These are phyloP conservation scores for Anomalospiza imberbis DNA, from an alignment of 2,797 vertebrate species.

Conservation along the genomic window DNA sequence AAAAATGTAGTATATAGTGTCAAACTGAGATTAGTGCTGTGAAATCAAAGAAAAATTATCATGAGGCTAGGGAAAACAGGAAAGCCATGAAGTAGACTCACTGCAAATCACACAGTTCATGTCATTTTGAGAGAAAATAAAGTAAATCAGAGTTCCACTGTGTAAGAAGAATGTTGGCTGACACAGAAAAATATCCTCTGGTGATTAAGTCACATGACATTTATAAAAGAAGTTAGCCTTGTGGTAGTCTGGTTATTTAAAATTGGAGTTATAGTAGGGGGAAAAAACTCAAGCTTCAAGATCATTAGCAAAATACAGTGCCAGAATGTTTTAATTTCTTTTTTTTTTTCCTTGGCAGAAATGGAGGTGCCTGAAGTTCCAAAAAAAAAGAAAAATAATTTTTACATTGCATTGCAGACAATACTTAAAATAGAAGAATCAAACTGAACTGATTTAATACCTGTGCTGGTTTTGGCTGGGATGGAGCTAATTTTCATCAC, in stretches of 20 bases:
- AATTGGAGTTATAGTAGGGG: neutral
- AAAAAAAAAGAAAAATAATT: neutral
- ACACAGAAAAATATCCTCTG: slow-evolving; percentile 11
- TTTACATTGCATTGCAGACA: neutral
- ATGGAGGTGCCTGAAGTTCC: neutral
- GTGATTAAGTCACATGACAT: neutral
- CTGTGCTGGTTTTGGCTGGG: neutral
- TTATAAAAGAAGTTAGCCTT: neutral
- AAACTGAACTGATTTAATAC: neutral
- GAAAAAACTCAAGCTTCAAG: neutral
- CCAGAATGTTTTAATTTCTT: neutral
- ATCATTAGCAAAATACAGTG: neutral
- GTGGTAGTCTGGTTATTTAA: neutral
- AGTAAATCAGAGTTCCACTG: neutral
- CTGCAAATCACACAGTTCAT: neutral
- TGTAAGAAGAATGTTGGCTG: neutral
- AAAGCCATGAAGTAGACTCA: neutral
- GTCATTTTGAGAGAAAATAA: neutral
- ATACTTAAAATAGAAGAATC: neutral
- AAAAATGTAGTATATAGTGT: neutral
- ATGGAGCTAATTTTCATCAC: neutral
- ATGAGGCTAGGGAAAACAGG: neutral
- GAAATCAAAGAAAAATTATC: neutral
- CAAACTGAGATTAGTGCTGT: neutral
- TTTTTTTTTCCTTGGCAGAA: neutral